Evolutionary conservation across 2,113 vertebrate species (phyloP).

Genomic region (Ramphastos sulfuratus): DNA sequence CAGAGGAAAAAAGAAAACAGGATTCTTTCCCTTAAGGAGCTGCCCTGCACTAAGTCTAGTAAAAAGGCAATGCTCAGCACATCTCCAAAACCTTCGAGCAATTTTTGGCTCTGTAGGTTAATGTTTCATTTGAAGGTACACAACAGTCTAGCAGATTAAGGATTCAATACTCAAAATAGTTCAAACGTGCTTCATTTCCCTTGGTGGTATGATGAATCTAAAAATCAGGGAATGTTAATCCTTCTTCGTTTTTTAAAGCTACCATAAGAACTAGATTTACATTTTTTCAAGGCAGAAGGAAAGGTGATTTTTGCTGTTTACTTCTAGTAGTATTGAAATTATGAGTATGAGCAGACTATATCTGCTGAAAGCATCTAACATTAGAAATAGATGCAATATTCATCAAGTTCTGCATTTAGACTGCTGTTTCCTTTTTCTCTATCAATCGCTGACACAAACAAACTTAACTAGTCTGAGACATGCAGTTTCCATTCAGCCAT

Average conservation of each 20-base stretch:
- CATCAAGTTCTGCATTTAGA: neutral
- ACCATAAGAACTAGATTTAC: neutral
- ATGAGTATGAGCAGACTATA: neutral
- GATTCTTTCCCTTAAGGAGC: neutral
- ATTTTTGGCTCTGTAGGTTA: neutral
- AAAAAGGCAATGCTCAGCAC: neutral
- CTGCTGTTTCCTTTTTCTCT: neutral
- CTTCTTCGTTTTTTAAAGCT: neutral
- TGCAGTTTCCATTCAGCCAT: neutral
- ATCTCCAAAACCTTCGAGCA: neutral
- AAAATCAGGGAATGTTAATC: neutral
- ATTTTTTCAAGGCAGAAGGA: neutral
- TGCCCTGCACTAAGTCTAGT: neutral
- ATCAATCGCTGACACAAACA: neutral
- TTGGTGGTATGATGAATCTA: neutral
- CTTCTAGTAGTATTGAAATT: neutral
- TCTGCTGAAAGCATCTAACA: neutral
- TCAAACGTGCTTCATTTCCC: neutral
- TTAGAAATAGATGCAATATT: neutral
- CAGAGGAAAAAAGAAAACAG: neutral
- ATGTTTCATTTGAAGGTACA: neutral
- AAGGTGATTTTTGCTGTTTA: neutral
- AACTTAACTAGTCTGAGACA: neutral
- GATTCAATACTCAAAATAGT: neutral
- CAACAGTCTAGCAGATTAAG: neutral